phyloP scores from a whole-genome alignment of 2,113 vertebrate species.

The Gorilla gorilla region DNA sequence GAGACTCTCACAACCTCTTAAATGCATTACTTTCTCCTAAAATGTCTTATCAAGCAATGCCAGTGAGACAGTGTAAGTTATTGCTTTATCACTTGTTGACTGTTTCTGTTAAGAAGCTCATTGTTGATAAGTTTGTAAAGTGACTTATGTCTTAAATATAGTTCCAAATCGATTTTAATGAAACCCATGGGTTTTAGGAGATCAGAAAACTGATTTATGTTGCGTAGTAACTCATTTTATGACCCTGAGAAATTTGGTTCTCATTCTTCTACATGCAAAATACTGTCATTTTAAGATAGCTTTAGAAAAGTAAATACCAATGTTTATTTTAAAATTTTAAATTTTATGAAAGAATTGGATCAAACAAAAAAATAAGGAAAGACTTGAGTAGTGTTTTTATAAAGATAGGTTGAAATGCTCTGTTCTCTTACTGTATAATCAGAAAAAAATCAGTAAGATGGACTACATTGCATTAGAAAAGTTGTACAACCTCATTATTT shows the following conservation, averaged over 20 bases:
- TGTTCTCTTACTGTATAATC: background rate
- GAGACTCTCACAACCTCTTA: background rate
- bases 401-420: background rate
- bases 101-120: background rate
- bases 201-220: background rate
- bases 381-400: background rate
- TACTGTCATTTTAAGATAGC: background rate
- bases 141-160: background rate
- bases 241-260: background rate
- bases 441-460: background rate
- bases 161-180: constrained; percentile 10
- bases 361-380: background rate
- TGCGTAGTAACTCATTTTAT: background rate
- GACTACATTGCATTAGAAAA: background rate
- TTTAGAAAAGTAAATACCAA: background rate
- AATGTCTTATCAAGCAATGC: background rate
- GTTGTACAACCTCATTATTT: background rate
- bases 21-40: background rate
- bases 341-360: background rate
- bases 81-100: background rate
- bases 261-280: background rate
- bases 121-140: background rate
- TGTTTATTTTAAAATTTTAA: background rate
- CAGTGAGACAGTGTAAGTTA: background rate
- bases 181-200: background rate